These are phyloP conservation scores for Orestias chungarensis DNA, from an alignment of 2,797 vertebrate species.

Conservation along the genomic window DNA sequence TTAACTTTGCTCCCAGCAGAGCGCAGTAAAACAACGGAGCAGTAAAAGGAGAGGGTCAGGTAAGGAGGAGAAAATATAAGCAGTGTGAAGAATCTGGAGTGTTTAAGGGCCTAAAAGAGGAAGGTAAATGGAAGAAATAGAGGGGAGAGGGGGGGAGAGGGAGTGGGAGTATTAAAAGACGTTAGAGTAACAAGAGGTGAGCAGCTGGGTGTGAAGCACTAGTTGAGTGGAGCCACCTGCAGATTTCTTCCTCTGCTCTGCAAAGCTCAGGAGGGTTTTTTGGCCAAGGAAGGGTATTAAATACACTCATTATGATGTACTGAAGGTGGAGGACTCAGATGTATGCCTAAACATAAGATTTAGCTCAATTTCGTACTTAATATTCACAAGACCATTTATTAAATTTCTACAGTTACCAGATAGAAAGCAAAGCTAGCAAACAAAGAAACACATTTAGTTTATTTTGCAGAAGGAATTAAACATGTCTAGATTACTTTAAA, in stretches of 20 bases:
- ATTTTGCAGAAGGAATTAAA: not conserved
- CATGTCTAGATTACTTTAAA: not conserved
- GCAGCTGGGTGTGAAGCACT: conserved; percentile 64
- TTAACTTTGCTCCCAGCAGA: conserved; percentile 18
- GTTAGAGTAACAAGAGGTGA: conserved; percentile 51
- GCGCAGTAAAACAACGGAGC: not conserved
- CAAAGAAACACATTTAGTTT: not conserved
- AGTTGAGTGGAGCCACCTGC: conserved; percentile 69
- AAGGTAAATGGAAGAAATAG: conserved; percentile 1
- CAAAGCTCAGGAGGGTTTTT: conserved; percentile 22
- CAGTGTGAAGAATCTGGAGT: not conserved
- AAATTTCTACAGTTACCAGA: not conserved
- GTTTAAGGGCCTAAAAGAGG: conserved; percentile 15
- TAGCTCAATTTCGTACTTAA: not conserved
- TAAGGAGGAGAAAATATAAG: conserved; percentile 1
- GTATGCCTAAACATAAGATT: not conserved
- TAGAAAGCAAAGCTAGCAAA: no score
- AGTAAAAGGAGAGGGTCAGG: conserved; percentile 3
- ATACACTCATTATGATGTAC: conserved; percentile 11
- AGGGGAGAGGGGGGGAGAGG: conserved; percentile 21
- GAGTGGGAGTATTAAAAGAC: conserved; percentile 43
- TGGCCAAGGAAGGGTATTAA: conserved; percentile 14
- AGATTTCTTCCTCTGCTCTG: conserved; percentile 52
- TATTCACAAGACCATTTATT: not conserved
- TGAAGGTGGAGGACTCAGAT: conserved; percentile 2